Conservation (phyloP, 2,888 invertebrate genomes). For the Myopa tessellatipennis region DNA sequence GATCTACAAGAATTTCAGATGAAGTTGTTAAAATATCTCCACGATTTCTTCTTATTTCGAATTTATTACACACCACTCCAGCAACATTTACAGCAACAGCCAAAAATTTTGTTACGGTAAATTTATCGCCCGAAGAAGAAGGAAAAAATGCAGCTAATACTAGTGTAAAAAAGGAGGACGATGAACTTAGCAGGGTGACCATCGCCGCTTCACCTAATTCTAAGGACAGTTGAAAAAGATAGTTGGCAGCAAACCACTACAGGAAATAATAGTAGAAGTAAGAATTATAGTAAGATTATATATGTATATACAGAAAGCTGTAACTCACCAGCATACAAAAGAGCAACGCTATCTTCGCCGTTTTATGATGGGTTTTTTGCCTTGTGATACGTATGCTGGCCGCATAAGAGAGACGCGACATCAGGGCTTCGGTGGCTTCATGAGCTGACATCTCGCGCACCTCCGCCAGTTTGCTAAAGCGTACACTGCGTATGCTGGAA, state of each 20-base stretch:
- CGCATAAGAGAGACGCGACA: constrained; percentile 94
- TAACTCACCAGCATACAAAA: constrained; percentile 83
- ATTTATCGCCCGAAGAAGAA: constrained; percentile 82
- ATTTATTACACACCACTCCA: constrained; percentile 76
- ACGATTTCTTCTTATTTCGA: constrained; percentile 10
- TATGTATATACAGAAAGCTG: background rate
- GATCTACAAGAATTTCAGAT: constrained; percentile 70
- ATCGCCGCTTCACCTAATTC: constrained; percentile 85
- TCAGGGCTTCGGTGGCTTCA: constrained; percentile 91
- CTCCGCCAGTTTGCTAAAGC: constrained; percentile 92
- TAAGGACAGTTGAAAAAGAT: constrained; percentile 90
- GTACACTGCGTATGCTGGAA: constrained; percentile 84
- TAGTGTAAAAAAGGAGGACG: constrained; percentile 89
- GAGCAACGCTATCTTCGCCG: constrained; percentile 84
- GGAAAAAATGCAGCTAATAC: constrained; percentile 89
- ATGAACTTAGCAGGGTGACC: constrained; percentile 89
- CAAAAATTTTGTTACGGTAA: constrained; percentile 86
- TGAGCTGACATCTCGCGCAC: constrained; percentile 87
- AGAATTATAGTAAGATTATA: background rate
- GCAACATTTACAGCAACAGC: constrained; percentile 82
- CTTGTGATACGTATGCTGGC: constrained; percentile 86
- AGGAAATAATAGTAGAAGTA: constrained; percentile 54
- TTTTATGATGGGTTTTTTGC: constrained; percentile 72
- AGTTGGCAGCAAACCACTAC: constrained; percentile 96
- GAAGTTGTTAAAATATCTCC: background rate